A percentile compares a stretch with the other conserved stretches of the same genome.
Conservation (phyloP, 2,113 vertebrate genomes). For the Corythornis vintsioides region DNA sequence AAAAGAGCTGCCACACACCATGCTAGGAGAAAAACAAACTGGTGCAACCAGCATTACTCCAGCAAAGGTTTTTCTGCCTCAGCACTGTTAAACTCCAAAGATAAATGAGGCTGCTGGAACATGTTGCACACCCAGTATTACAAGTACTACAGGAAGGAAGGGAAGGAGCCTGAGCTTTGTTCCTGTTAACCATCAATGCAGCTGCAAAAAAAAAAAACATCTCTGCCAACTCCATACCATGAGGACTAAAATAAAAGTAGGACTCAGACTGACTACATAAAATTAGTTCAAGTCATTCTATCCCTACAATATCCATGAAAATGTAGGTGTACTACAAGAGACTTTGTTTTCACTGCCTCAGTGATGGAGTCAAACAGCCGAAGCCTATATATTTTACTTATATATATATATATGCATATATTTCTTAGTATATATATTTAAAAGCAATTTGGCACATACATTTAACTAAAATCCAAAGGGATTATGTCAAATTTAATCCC, state of each 20-base stretch:
- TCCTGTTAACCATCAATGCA: background rate
- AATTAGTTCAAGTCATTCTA: background rate
- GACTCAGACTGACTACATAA: fast-evolving
- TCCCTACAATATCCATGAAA: background rate
- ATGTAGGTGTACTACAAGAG: background rate
- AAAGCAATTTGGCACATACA: background rate
- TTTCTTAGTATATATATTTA: background rate
- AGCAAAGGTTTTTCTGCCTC: background rate
- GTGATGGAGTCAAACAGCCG: background rate
- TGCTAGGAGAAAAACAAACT: background rate
- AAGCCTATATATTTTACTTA: background rate
- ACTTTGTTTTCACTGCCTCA: background rate
- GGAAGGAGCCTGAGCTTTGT: background rate
- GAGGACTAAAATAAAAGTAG: background rate
- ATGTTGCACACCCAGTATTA: background rate
- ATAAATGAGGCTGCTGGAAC: background rate
- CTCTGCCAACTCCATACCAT: background rate
- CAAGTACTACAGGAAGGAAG: background rate
- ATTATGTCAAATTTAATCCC: background rate
- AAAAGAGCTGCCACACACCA: background rate
- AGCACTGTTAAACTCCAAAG: background rate
- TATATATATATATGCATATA: fast-evolving
- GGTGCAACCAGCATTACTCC: background rate
- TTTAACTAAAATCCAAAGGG: background rate
- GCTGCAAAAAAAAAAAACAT: background rate